These are phyloP conservation scores for Antitype chi DNA, from an alignment of 2,888 invertebrate genomes.

Conservation along the genomic window DNA sequence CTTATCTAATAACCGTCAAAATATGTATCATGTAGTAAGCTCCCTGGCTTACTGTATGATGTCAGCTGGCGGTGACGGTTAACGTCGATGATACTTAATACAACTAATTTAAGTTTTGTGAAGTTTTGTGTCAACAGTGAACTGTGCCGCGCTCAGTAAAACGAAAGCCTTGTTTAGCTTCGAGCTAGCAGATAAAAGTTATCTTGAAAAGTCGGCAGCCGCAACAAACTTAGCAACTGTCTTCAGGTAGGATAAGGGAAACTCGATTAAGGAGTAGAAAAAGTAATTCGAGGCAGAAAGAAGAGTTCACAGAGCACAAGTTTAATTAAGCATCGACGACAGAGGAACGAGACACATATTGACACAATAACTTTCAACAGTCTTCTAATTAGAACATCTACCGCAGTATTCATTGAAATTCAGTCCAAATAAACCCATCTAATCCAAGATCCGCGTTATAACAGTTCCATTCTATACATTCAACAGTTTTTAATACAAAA, in stretches of 20 bases:
- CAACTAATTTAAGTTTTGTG: conserved; percentile 80
- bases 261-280: conserved; percentile 85
- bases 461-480: conserved; percentile 40
- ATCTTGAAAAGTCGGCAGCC: conserved; percentile 80
- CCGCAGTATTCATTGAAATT: conserved; percentile 10
- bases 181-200: conserved; percentile 80
- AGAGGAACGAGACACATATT: conserved; percentile 21
- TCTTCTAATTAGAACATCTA: conserved; percentile 14
- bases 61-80: conserved; percentile 51
- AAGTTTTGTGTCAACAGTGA: conserved; percentile 77
- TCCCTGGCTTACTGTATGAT: conserved; percentile 1
- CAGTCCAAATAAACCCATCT: conserved; percentile 20
- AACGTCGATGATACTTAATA: conserved; percentile 72
- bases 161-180: conserved; percentile 82
- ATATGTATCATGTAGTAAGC: conserved; percentile 35
- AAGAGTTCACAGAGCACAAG: conserved; percentile 74
- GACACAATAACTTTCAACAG: conserved; percentile 31
- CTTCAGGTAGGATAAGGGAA: conserved; percentile 85
- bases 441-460: conserved; percentile 30
- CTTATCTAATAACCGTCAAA: conserved; percentile 44
- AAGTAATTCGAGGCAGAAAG: conserved; percentile 79
- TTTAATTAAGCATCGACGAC: conserved; percentile 59
- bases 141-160: conserved; percentile 74
- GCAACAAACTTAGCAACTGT: conserved; percentile 84
- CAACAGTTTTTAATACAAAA: conserved; percentile 61